Evolutionary conservation across 64 coral and sea anemone species (phyloP), one percentile per base, ranked within the genome.

Genomic region (Actinia tenebrosa): DNA sequence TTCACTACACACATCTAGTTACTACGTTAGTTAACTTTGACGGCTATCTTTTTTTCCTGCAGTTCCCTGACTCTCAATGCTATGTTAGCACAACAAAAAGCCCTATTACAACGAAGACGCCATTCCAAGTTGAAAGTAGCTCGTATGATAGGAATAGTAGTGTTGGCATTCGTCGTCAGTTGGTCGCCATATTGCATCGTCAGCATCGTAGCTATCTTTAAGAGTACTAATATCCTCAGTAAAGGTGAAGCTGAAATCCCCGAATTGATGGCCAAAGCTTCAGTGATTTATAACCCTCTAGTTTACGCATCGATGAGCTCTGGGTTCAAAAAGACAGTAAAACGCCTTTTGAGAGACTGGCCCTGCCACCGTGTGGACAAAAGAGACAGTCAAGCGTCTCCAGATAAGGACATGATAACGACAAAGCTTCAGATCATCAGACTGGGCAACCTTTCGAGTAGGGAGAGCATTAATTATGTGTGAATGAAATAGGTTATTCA

Each of bases 241-340:
- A 13, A 25, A 13, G 59, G 84, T 58, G 75, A 58, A 56, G 83
- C 89, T 16, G 84, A 86, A 59, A 77, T 91, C 53, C 89, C 89
- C 0, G 89, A 91, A 20, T 44, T 91, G 10, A 25, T 91, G 53
- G 89, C 89, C 20, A 91, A 91, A 53, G 83, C 89, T 6, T 91
- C 83, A 60, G 89, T 91, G 11, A 80, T 91, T 46, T 91, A 91
- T 27, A 86, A 86, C 26, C 89, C 89, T 17, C 56, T 91, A 53
- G 71, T 91, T 26, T 91, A 91, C 59, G 78, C 72, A 4, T n/a
- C 18, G 9, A 91, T 86, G 71, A 66, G 86, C 27, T n/a, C 46
- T 14, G 55, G n/a, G 4, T 91, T 91, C 27, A 84, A 72, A 43
- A 53, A 30, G 7, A 86, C 84, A 17, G 59, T 86, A 45, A 66